Base-by-base conservation (phyloP, 2,797 vertebrate species). In the Schizothorax lantsangensis region DNA sequence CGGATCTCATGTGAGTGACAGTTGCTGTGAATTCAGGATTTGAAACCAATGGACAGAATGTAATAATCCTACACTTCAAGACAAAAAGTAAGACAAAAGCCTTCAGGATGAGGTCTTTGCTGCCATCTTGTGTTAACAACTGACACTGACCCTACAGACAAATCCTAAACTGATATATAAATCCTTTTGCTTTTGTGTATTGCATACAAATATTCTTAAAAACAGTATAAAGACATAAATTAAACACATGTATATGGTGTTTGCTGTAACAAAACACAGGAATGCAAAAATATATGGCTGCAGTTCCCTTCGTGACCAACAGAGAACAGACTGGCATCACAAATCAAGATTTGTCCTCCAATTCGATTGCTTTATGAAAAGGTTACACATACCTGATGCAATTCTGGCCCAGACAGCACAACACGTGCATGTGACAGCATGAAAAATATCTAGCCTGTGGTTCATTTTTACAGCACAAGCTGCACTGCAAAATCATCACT, bases 101-200 rank as follows among this genome's bases (percentile, higher is more conserved):
- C n/a, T 73, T 80, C 49, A 59, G 36, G 54, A 43, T 33, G 4
- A 88, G 68, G 73, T 52, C 73, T 86, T 30, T 90, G 85, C 64
- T 79, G 84, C 89, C 89, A 80, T n/a, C 89, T 83, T 83, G 85
- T 90, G 89, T 87, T 40, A 54, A 43, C 54, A 62, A 15, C 15
- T 11, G 38, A 71, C 62, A 57, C 59, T 30, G 71, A 6, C 57
- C 15, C 33, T 23, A 43, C 7, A 15, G 38, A 4, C 30, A 57
- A 33, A 40, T 19, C 14, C 23, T 38, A 33, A 43, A 80, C 36
- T 6, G 5, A 57, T 68, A 15, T 8, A 23, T 43, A 62, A 68
- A 36, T 17, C 1, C 6, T 2, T 45, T 74, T 45, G 36, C 6
- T 21, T 36, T 40, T 6, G 21, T 30, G 49, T 17, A 11, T 7